Evolutionary conservation across 2,113 vertebrate species (phyloP).

Genomic region (Halichoeres trimaculatus): DNA sequence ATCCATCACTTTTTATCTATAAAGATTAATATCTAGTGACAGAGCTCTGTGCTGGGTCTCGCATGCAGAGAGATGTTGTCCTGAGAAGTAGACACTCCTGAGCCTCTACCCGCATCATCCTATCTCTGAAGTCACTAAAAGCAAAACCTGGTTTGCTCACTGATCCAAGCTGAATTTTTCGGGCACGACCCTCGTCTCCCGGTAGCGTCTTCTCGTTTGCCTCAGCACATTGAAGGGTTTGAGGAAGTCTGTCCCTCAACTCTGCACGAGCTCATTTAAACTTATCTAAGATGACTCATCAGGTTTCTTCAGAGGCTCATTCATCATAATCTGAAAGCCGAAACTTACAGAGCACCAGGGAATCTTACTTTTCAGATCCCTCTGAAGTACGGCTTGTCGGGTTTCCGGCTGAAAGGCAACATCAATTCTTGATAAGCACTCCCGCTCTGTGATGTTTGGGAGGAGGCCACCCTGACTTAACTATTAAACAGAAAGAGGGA

Average conservation of each 20-base stretch:
- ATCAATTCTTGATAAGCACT: constrained; percentile 70
- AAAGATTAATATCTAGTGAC: background rate
- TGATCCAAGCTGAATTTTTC: constrained; percentile 44
- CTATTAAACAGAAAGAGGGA: constrained; percentile 31
- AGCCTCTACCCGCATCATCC: constrained; percentile 23
- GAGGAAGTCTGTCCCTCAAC: constrained; percentile 25
- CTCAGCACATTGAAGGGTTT: background rate
- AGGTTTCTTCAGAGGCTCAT: constrained; percentile 40
- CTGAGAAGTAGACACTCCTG: constrained; percentile 17
- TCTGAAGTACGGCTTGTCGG: constrained; percentile 54
- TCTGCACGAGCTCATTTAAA: constrained; percentile 16
- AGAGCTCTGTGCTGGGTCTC: background rate
- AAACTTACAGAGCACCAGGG: constrained; percentile 23
- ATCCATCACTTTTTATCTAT: too few relatives aligned
- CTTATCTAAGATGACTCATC: constrained; percentile 63
- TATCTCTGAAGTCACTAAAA: constrained; percentile 54
- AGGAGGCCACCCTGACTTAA: constrained; percentile 36
- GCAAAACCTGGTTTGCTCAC: constrained; percentile 63
- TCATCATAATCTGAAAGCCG: constrained; percentile 52
- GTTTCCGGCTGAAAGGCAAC: constrained; percentile 52
- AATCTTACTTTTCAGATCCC: constrained; percentile 35
- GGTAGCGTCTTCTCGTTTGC: constrained; percentile 19
- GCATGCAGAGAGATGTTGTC: constrained; percentile 22
- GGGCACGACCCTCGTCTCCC: constrained; percentile 6
- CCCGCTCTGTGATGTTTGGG: constrained; percentile 39